Conservation (phyloP, 1,140 invertebrate species). For the Drosophila paulistorum region DNA sequence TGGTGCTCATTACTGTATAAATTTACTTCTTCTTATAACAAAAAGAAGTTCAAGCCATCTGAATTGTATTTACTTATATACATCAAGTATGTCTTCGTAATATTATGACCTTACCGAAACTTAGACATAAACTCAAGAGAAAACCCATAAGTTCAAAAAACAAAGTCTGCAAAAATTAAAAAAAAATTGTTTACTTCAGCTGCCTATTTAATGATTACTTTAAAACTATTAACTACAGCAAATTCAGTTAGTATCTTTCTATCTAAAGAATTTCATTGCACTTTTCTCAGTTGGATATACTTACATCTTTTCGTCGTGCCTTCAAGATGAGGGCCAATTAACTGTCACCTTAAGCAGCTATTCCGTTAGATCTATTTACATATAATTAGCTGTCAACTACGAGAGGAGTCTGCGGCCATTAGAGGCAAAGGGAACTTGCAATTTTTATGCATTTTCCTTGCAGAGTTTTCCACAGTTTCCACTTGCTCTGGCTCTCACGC, state of each 20-base stretch:
- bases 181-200: no score
- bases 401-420: slow-evolving; percentile 27
- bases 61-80: no score
- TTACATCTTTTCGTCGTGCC: slow-evolving; percentile 1
- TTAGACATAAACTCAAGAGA: no score
- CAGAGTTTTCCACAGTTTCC: slow-evolving; percentile 15
- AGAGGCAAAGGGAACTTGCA: slow-evolving; percentile 18
- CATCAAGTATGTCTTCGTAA: no score
- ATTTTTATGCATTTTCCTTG: slow-evolving; percentile 41
- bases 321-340: slow-evolving; percentile 62
- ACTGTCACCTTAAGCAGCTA: slow-evolving; percentile 53
- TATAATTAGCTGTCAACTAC: slow-evolving; percentile 69
- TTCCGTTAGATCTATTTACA: slow-evolving; percentile 67
- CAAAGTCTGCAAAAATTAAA: no score
- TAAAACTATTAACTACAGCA: background rate
- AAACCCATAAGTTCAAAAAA: no score
- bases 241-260: no score
- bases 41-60: no score
- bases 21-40: no score
- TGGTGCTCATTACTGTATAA: no score
- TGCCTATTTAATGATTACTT: no score
- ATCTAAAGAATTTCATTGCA: background rate
- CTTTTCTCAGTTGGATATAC: slow-evolving; percentile 1
- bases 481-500: slow-evolving; percentile 31
- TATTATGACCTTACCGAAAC: no score